Conservation (phyloP, 2,888 invertebrate species). For the Pollenia amentaria region DNA sequence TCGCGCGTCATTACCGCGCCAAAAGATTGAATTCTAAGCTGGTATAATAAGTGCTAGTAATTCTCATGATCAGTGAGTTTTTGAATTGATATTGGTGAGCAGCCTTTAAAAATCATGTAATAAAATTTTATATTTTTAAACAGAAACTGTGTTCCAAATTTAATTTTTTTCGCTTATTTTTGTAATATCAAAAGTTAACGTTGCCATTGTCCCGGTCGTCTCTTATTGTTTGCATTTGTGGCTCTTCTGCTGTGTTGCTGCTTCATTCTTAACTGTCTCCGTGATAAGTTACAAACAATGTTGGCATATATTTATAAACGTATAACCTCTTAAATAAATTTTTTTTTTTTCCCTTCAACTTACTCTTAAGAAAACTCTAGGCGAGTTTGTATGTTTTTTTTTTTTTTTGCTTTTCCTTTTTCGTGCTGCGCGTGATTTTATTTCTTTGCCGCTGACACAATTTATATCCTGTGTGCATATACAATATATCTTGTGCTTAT, state of each 20-base stretch:
- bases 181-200: constrained; percentile 29
- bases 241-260: constrained; percentile 26
- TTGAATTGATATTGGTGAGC: too few species aligned
- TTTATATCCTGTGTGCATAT: constrained; percentile 84
- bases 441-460: constrained; percentile 84
- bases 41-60: too few species aligned
- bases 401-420: not conserved
- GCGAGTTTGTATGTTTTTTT: constrained; percentile 8
- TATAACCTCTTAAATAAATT: constrained; percentile 44
- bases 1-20: too few species aligned
- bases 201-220: constrained; percentile 55
- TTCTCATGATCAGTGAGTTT: too few species aligned
- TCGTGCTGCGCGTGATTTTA: constrained; percentile 77
- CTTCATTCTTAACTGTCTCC: constrained; percentile 53
- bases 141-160: constrained; percentile 27
- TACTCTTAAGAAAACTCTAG: constrained; percentile 38
- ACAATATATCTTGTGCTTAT: constrained; percentile 83
- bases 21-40: too few species aligned
- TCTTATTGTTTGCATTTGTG: constrained; percentile 60
- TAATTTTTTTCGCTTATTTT: not conserved
- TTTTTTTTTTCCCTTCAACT: not conserved
- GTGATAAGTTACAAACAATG: constrained; percentile 57
- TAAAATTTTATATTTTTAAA: not conserved
- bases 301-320: constrained; percentile 35
- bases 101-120: too few species aligned